Evolutionary conservation across 2,888 invertebrate species (phyloP), one percentile per base, ranked within the genome.

Genomic region (Osedax fenrisi): DNA sequence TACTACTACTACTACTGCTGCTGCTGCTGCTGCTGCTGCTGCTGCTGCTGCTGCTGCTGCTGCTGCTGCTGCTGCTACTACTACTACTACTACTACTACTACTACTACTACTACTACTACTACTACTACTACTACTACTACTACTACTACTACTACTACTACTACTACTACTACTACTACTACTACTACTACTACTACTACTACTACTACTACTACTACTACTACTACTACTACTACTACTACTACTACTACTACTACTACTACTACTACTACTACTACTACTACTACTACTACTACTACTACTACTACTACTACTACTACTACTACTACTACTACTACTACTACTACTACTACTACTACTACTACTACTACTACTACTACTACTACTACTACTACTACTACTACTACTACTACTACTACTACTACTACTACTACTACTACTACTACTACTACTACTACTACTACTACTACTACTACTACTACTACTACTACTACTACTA

Each of bases 311-410:
- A 56, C 72, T 64, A 22, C 59, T 59, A 61, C 62, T 59, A 64
- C 72, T 59, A 68, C 72, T 72, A 64, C 72, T 59, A 25, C 72
- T 72, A 2, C 72, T 61, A 72, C 72, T 72, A 68, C 72, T 72
- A 73, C 26, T 64, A 73, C 66, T 64, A 73, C 72, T 56, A 71
- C 72, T 56, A 71, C 72, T n/a, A 62, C 72, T 56, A 56, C 72
- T 64, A 22, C 59, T 72, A 61, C 62, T 59, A 64, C 72, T 59
- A 68, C 72, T 59, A 64, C 61, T 59, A 25, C 72, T 59, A 2
- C 72, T 61, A 72, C 72, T 61, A 68, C 72, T 61, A 73, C 26
- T 64, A 73, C 66, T 64, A 73, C 72, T 56, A 71, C 72, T 56
- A 71, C 72, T 41, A 62, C 72, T 56, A 56, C 72, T 73, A 22